Evolutionary conservation across 2,888 invertebrate genomes (phyloP).

Genomic region (Catocala fraxini): DNA sequence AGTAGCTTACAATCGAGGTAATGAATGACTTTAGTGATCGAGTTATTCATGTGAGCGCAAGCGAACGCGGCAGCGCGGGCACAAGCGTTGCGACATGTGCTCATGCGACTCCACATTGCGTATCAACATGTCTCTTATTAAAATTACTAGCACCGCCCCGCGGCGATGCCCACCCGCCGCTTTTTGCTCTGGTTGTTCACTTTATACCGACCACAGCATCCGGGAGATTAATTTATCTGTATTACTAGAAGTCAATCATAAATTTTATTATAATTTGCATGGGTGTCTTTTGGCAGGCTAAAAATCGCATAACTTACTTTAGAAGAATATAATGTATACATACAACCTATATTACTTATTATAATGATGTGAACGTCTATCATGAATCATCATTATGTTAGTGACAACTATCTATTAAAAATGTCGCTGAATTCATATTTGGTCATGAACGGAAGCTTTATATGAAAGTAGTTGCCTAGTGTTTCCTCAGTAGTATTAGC

Average conservation of each 20-base stretch:
- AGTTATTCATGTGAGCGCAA: constrained; percentile 57
- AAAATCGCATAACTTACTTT: no score
- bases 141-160: constrained; percentile 42
- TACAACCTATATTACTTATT: no score
- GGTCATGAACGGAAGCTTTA: no score
- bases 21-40: constrained; percentile 60
- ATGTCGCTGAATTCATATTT: no score
- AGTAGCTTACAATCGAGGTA: constrained; percentile 31
- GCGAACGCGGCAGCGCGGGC: constrained; percentile 8
- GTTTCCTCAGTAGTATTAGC: no score
- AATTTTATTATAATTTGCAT: not conserved
- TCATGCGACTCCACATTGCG: constrained; percentile 37
- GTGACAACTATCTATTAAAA: no score
- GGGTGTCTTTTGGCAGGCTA: not conserved
- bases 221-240: constrained; percentile 2
- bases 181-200: constrained; percentile 26
- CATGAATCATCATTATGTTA: no score
- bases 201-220: constrained; percentile 21
- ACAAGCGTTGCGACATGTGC: constrained; percentile 52
- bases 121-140: constrained; percentile 46
- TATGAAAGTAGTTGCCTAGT: no score
- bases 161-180: constrained; percentile 37
- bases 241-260: not conserved
- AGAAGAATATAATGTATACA: no score
- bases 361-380: no score